Conservation (phyloP, 2,797 vertebrate species). For the Pipistrellus pygmaeus region DNA sequence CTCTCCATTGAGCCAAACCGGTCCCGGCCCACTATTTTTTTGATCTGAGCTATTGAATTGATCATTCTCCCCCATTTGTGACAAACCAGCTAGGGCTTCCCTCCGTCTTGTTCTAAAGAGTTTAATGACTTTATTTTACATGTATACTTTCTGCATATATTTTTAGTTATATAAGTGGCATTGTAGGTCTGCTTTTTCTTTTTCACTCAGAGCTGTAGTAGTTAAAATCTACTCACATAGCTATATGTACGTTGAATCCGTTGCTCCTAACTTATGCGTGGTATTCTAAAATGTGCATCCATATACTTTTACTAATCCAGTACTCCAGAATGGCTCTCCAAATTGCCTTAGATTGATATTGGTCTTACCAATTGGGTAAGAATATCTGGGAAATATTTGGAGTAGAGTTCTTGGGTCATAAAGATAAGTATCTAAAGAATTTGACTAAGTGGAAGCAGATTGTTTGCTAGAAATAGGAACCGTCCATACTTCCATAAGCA, state of each 20-base stretch:
- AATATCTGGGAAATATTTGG: not conserved
- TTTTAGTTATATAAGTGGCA: not conserved
- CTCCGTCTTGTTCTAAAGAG: not conserved
- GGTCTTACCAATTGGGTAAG: not conserved
- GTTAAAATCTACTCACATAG: not conserved
- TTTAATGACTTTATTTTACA: not conserved
- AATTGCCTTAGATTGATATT: not conserved
- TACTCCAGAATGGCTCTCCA: not conserved
- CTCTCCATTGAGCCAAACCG: too few species aligned
- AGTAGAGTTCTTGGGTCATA: not conserved
- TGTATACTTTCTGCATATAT: not conserved
- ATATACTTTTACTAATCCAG: not conserved
- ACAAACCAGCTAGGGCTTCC: not conserved
- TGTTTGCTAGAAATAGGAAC: not conserved
- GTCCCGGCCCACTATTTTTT: not conserved
- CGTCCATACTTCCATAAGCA: not conserved
- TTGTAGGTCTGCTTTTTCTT: not conserved
- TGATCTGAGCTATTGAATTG: not conserved
- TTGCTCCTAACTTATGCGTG: not conserved
- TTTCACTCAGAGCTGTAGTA: not conserved
- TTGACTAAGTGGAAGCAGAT: not conserved
- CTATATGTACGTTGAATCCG: too few species aligned
- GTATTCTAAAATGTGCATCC: not conserved
- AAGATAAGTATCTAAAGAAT: not conserved
- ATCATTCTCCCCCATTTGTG: not conserved